Percentiles rank a stretch among this genome's conserved stretches.
Conservation (phyloP, 2,113 vertebrate species). For the Triplophysa siluroides region DNA sequence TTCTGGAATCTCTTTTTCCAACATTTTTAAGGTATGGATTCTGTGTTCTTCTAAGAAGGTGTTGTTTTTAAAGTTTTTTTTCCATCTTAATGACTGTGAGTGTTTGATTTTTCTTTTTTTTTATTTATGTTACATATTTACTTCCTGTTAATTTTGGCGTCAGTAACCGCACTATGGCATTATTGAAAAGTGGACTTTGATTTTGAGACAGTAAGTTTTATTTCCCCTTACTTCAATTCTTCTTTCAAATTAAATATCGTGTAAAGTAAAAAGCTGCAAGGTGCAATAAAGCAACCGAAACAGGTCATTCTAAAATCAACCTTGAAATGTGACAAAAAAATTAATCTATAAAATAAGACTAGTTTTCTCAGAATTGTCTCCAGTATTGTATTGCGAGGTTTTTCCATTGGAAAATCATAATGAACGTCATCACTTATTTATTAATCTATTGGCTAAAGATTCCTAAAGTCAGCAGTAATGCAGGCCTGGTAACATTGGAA, state of each 20-base stretch:
- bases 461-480: slow-evolving; percentile 43
- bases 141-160: too few species aligned
- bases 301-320: slow-evolving; percentile 44
- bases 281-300: slow-evolving; percentile 51
- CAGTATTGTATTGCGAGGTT: slow-evolving; percentile 66
- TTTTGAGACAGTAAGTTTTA: too few species aligned
- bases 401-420: slow-evolving; percentile 53
- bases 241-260: too few species aligned
- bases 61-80: too few species aligned
- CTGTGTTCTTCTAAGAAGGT: too few species aligned
- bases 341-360: not conserved
- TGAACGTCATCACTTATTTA: slow-evolving; percentile 27
- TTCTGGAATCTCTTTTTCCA: slow-evolving; percentile 38
- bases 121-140: too few species aligned
- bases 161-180: too few species aligned
- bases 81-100: too few species aligned
- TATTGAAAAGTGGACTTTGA: too few species aligned
- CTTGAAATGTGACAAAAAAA: slow-evolving; percentile 50
- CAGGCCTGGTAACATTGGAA: slow-evolving; percentile 5
- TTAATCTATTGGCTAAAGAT: slow-evolving; percentile 42
- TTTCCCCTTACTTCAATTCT: too few species aligned
- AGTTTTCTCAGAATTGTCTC: slow-evolving; percentile 46
- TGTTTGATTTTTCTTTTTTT: too few species aligned
- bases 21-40: too few species aligned
- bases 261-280: slow-evolving; percentile 29